Conservation (phyloP, 2,888 invertebrate genomes). For the Philhelius pedissequus region DNA sequence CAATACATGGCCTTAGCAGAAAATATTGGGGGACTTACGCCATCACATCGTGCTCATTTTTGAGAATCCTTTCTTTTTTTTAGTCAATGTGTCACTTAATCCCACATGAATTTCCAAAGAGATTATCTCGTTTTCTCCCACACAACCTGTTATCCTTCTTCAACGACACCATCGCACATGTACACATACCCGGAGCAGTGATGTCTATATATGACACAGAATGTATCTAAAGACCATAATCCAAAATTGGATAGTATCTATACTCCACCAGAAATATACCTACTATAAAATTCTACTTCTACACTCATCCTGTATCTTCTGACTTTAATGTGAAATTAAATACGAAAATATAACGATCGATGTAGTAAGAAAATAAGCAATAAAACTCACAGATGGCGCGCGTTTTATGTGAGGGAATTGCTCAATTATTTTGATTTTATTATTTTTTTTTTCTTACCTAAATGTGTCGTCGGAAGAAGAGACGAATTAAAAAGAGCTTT, state of each 20-base stretch:
- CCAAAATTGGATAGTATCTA: constrained; percentile 53
- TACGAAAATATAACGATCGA: constrained; percentile 51
- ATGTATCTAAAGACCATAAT: constrained; percentile 29
- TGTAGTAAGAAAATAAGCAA: constrained; percentile 47
- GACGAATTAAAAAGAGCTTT: constrained; percentile 12
- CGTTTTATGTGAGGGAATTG: constrained; percentile 15
- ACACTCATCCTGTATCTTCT: background rate
- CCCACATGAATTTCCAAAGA: constrained; percentile 44
- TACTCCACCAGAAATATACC: background rate
- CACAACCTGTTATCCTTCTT: background rate
- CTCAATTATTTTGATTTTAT: constrained; percentile 46
- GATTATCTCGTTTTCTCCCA: constrained; percentile 43
- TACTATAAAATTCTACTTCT: too few relatives aligned
- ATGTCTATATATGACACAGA: constrained; percentile 36
- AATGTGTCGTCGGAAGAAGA: background rate
- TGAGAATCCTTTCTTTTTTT: background rate
- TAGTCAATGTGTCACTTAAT: constrained; percentile 27
- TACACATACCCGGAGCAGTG: background rate
- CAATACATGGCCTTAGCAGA: constrained; percentile 12
- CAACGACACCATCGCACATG: background rate
- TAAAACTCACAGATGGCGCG: constrained; percentile 56
- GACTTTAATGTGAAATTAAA: constrained; percentile 62
- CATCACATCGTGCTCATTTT: background rate
- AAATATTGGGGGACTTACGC: constrained; percentile 8
- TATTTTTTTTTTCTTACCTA: background rate